Evolutionary conservation across 23 tunicate genomes (phyloP), one percentile per base, ranked within the genome.

Genomic region (Styela clava): DNA sequence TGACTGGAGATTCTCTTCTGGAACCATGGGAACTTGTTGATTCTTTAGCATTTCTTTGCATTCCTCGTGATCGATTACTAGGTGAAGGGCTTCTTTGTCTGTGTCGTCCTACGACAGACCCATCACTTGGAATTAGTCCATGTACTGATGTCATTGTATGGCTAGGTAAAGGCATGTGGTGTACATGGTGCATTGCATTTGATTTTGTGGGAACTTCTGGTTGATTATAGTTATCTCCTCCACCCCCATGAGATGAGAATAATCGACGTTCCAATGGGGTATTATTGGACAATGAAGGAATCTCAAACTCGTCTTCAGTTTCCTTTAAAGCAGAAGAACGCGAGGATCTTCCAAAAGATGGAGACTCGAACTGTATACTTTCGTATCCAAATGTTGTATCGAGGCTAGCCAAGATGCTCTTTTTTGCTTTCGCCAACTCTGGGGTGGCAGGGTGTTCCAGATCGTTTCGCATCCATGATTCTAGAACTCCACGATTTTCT

Each of bases 361-460:
- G 56, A 5, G 56, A 44, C 56, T 44, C 56, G 12, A 44, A 44
- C 12, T 44, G 7, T 5, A 44, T 44, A 5, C 56, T 44, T 44
- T 44, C 56, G 56, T 44, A 44, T 44, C 56, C 56, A 12, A 5
- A 44, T 44, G 56, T 7, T 44, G 56, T 52, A 25, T 88, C 81
- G 12, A 88, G 85, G 32, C 78, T 83, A 29, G 28, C 36, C 30
- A 88, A 24, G 26, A 92, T 86, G 34, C 84, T 86, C 84, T 70
- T 80, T 61, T 74, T 79, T 18, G 97, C 91, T 31, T 82, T 78
- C 22, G 85, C 86, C 35, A 92, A 83, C 26, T 86, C 86, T 26
- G 88, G 97, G 23, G 91, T 83, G 56, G 62, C 64, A 9, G 97
- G 97, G 68, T 86, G 81, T 78, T 92, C 97, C 22, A 92, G 61